A percentile compares a stretch with the other conserved stretches of the same genome.
phyloP scores from a whole-genome alignment of 2,797 vertebrate species.

The Crypturellus tataupa region DNA sequence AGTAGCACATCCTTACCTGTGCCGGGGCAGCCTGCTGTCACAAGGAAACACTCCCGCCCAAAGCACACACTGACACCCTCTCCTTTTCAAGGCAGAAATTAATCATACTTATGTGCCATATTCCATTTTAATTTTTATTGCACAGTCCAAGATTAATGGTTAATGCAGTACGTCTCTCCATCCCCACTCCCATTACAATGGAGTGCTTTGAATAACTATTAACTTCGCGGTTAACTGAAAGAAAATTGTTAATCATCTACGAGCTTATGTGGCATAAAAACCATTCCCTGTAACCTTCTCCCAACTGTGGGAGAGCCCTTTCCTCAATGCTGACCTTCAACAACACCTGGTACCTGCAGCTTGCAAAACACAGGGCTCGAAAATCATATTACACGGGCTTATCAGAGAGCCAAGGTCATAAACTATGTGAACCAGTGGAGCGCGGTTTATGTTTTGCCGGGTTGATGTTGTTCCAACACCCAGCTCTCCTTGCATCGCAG shows the following conservation, averaged over 20 bases:
- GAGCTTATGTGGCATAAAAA: constrained; percentile 75
- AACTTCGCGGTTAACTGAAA: constrained; percentile 78
- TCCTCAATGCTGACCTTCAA: constrained; percentile 71
- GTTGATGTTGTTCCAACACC: constrained; percentile 11
- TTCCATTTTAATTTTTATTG: constrained; percentile 74
- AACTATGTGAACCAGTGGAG: constrained; percentile 29
- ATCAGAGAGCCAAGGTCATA: constrained; percentile 84
- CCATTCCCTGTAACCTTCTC: constrained; percentile 65
- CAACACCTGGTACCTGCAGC: constrained; percentile 79
- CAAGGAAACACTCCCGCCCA: constrained; percentile 17
- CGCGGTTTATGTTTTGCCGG: not conserved
- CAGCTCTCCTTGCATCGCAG: not conserved
- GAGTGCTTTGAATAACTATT: constrained; percentile 79
- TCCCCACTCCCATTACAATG: constrained; percentile 68
- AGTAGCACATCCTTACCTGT: constrained; percentile 6
- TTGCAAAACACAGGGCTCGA: constrained; percentile 76
- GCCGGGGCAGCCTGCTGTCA: not conserved
- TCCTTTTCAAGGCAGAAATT: constrained; percentile 67
- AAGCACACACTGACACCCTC: constrained; percentile 42
- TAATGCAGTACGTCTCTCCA: constrained; percentile 70
- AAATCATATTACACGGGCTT: constrained; percentile 80
- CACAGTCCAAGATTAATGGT: constrained; percentile 74
- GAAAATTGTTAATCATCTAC: constrained; percentile 81
- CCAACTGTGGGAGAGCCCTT: constrained; percentile 46
- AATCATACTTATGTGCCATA: constrained; percentile 65